phyloP scores from a whole-genome alignment of 2,888 invertebrate genomes.

The Mimachlamys varia region DNA sequence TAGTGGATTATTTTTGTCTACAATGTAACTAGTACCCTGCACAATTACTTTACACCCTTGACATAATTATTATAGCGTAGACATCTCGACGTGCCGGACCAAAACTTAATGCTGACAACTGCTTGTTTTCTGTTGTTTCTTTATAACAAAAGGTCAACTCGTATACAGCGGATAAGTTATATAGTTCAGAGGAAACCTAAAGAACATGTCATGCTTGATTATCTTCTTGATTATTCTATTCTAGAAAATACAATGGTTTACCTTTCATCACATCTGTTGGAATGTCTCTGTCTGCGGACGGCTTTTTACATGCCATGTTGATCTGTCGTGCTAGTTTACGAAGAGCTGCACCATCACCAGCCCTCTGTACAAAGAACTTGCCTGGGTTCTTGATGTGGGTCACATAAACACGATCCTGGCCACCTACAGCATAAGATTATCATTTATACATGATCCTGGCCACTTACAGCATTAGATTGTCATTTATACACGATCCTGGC shows the following conservation, averaged over 20 bases:
- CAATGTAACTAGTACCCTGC: no score
- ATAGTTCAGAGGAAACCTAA: neutral
- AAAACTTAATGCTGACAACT: no score
- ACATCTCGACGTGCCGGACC: no score
- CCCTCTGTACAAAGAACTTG: constrained; percentile 85
- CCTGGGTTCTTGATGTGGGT: constrained; percentile 86
- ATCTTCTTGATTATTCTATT: no score
- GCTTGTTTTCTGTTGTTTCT: no score
- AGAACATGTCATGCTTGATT: no score
- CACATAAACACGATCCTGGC: constrained; percentile 83
- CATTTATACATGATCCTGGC: constrained; percentile 81
- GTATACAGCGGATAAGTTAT: no score
- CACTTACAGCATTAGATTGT: constrained; percentile 78
- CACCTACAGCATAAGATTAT: constrained; percentile 79
- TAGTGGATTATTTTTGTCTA: no score
- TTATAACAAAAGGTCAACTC: no score
- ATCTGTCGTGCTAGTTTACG: constrained; percentile 65
- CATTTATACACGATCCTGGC: neutral
- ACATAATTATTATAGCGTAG: no score
- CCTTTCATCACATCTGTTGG: constrained; percentile 61
- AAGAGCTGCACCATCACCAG: constrained; percentile 62
- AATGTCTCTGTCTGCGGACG: constrained; percentile 45
- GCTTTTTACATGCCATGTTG: constrained; percentile 68
- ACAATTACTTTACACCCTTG: no score
- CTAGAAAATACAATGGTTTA: constrained; percentile 36